Evolutionary conservation across 2,797 vertebrate genomes (phyloP), one percentile per base, ranked within the genome.

Genomic region (Acanthis flammea): DNA sequence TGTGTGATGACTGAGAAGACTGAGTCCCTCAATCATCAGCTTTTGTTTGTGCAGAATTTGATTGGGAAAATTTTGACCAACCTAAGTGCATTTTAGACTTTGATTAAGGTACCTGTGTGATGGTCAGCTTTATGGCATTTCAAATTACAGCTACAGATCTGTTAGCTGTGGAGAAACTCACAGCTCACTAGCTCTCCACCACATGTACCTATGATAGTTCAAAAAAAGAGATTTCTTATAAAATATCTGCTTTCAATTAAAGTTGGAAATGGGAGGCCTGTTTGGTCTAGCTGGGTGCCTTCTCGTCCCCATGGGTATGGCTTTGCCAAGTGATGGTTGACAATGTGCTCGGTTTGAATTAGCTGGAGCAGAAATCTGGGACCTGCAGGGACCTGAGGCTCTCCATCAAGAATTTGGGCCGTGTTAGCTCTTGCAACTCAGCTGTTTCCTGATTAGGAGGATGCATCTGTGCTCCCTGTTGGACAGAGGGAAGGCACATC

Each of bases 271-370:
- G 4, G 37, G 41, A 25, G 15, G 9, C 68, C 54, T 93, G 4
- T 47, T 88, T 71, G 58, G 31, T 47, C 14, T 47, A 55, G 11
- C 8, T 72, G 44, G 30, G 23, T 48, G 17, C 9, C 88, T 63
- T 37, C 39, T 65, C 44, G 66, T 55, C 25, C 10, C 42, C 3
- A 2, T 30, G 11, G 14, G 14, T n/a, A 14, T 14, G 16, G 2
- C 8, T 63, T 63, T 85, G 72, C 24, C 24, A 28, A 45, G 50
- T 14, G 35, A 14, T 57, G 24, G 4, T 51, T 57, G 47, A n/a
- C 14, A 7, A 12, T 0, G 0, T 14, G 13, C 18, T 71, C 4
- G 0, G 2, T 70, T 79, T 71, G 42, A 65, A 57, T 75, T 39
- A 61, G 9, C 8, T 62, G 47, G 25, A 87, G 50, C 50, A 51